Evolutionary conservation across 2,888 invertebrate species (phyloP).

Genomic region (Uloborus plumipes): DNA sequence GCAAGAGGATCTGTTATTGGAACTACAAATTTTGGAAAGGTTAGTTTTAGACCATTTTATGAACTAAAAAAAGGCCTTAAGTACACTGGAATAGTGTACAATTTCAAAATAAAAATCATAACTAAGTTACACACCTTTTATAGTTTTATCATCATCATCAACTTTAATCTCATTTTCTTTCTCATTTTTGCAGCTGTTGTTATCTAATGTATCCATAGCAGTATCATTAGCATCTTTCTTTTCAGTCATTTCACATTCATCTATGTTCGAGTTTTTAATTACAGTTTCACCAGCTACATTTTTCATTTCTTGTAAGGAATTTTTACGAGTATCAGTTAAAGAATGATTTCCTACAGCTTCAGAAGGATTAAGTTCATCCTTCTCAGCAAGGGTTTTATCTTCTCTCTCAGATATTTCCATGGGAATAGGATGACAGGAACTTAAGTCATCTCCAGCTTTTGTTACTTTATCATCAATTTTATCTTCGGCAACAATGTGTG

Average conservation of each 20-base stretch:
- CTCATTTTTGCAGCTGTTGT: background rate
- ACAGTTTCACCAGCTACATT: background rate
- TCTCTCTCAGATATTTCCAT: background rate
- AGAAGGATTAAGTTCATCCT: background rate
- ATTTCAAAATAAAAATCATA: too few relatives aligned
- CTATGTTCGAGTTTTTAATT: background rate
- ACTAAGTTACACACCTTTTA: background rate
- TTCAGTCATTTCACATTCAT: background rate
- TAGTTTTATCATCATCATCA: background rate
- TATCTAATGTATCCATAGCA: background rate
- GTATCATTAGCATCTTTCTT: background rate
- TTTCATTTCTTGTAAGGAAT: background rate
- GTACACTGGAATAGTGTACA: too few relatives aligned
- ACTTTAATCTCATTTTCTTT: background rate
- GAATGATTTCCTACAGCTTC: slow-evolving; percentile 1
- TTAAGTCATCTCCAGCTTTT: too few relatives aligned
- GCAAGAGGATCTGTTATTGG: too few relatives aligned
- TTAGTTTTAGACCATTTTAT: too few relatives aligned
- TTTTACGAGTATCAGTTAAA: background rate
- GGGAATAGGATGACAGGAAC: too few relatives aligned
- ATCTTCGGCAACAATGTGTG: background rate
- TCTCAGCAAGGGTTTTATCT: background rate
- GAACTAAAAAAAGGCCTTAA: too few relatives aligned
- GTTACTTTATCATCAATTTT: background rate
- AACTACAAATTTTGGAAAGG: too few relatives aligned